phyloP scores from a whole-genome alignment of 37 sponge, comb jelly and placozoan species.

The Corticium candelabrum region DNA sequence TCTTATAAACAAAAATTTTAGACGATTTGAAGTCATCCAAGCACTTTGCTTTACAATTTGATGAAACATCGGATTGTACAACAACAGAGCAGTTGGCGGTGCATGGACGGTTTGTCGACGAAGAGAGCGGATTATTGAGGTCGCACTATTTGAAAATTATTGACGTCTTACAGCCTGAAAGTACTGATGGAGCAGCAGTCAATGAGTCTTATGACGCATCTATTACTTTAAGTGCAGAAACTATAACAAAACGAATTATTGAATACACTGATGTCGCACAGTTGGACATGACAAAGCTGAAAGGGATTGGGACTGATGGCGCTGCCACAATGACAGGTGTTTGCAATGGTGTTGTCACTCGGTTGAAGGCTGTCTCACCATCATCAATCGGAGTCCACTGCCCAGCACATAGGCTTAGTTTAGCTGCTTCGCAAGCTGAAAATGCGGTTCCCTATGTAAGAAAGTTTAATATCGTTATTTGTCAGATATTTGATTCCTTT shows the following conservation, averaged over 20 bases:
- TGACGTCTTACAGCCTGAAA: slow-evolving; percentile 22
- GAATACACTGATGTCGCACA: slow-evolving; percentile 14
- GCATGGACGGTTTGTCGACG: slow-evolving; percentile 12
- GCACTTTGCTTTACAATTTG: neutral
- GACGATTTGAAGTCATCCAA: neutral
- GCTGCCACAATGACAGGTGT: slow-evolving; percentile 39
- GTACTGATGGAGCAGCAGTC: neutral
- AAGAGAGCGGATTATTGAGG: slow-evolving; percentile 5
- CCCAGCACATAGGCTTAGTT: slow-evolving; percentile 28
- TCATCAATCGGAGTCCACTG: slow-evolving; percentile 39
- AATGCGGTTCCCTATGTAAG: slow-evolving; percentile 29
- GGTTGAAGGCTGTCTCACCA: slow-evolving; percentile 17
- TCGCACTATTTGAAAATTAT: slow-evolving; percentile 19
- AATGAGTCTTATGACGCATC: neutral
- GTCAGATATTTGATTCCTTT: slow-evolving; percentile 35
- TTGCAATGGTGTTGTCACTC: slow-evolving; percentile 29
- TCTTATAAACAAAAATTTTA: neutral
- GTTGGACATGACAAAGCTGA: slow-evolving; percentile 15
- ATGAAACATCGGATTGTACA: slow-evolving; percentile 34
- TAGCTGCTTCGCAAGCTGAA: slow-evolving; percentile 31
- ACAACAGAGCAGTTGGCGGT: slow-evolving; percentile 24
- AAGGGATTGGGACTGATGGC: slow-evolving; percentile 47
- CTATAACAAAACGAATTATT: neutral
- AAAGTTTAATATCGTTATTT: slow-evolving; percentile 27
- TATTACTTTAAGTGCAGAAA: neutral